Evolutionary conservation across 2,113 vertebrate genomes (phyloP).

Genomic region (Microcebus ravelobensis): DNA sequence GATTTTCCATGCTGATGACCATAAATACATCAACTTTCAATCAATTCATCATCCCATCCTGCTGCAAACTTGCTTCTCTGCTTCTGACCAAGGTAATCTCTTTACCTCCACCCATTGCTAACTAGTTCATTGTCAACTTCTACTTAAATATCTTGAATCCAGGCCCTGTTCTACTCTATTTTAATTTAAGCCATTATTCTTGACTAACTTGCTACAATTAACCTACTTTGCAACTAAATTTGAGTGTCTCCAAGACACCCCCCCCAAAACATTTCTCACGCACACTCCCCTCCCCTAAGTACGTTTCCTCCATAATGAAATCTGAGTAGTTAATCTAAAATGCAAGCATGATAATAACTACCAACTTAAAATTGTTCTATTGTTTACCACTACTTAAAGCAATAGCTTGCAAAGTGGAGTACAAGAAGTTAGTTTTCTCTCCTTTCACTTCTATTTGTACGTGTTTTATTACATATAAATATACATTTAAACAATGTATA

Average conservation of each 20-base stretch:
- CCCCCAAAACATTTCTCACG: background rate
- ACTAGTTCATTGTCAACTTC: background rate
- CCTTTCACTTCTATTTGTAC: conserved; percentile 21
- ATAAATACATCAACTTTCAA: background rate
- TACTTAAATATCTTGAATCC: conserved; percentile 6
- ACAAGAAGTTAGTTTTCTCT: background rate
- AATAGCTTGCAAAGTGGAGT: background rate
- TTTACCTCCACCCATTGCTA: background rate
- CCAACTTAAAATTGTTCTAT: background rate
- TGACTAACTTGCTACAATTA: background rate
- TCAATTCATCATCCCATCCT: background rate
- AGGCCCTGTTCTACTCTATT: background rate
- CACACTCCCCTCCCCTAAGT: background rate
- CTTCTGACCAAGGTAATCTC: background rate
- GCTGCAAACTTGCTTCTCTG: conserved; percentile 25
- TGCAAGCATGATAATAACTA: background rate
- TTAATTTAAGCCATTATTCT: conserved; percentile 24
- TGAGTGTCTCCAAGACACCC: background rate
- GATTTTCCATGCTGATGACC: background rate
- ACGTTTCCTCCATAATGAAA: background rate
- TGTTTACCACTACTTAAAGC: conserved; percentile 6
- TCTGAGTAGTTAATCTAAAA: background rate
- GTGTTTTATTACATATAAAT: conserved; percentile 18
- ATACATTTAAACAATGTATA: background rate
- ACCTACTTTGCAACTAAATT: conserved; percentile 14